Evolutionary conservation across 2,797 vertebrate genomes (phyloP).

Genomic region (Podarcis siculus): DNA sequence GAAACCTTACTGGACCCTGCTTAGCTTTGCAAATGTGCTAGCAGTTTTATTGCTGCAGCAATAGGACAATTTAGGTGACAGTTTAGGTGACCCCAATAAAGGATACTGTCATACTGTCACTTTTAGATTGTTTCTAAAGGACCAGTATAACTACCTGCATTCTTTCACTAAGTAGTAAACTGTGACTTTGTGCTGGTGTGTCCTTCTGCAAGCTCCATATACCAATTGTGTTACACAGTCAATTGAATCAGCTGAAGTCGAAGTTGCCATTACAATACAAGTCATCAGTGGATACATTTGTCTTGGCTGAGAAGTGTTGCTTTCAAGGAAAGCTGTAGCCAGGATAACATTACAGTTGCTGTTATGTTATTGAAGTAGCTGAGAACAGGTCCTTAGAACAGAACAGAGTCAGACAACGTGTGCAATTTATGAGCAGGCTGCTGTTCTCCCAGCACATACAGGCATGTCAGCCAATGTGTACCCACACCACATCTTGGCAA

Average conservation of each 20-base stretch:
- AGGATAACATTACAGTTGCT: neutral
- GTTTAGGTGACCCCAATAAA: neutral
- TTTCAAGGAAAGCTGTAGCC: neutral
- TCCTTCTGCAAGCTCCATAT: neutral
- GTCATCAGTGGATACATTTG: neutral
- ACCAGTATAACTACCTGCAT: neutral
- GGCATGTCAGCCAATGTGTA: neutral
- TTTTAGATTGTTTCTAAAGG: neutral
- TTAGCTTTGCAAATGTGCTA: too few species aligned
- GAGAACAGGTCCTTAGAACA: neutral
- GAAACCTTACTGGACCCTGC: too few species aligned
- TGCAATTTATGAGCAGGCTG: neutral
- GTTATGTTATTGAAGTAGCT: neutral
- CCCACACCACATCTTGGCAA: neutral
- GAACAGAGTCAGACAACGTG: neutral
- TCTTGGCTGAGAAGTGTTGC: neutral
- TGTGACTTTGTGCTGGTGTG: neutral
- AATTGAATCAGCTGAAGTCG: neutral
- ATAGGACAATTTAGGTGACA: neutral
- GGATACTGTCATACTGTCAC: neutral
- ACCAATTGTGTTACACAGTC: neutral
- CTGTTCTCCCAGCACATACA: neutral
- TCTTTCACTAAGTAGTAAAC: neutral
- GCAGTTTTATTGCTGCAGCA: too few species aligned
- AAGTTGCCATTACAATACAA: neutral